phyloP scores from a whole-genome alignment of 2,888 invertebrate species.

The Oxytorus armatus region DNA sequence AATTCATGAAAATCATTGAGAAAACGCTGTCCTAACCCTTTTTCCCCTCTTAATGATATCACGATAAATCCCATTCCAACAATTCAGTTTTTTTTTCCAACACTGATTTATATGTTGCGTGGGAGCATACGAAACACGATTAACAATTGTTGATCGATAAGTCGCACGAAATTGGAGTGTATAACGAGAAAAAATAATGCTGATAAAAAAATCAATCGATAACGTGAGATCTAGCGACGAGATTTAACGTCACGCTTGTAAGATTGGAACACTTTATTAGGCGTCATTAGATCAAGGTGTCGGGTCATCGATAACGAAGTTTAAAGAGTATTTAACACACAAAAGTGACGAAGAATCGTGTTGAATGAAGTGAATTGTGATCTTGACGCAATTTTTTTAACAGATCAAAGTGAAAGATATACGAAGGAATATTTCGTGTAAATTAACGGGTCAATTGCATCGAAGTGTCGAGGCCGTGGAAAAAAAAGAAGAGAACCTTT shows the following conservation, averaged over 20 bases:
- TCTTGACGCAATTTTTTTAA: constrained; percentile 21
- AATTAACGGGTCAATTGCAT: constrained; percentile 27
- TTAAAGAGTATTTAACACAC: not conserved
- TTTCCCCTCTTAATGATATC: not conserved
- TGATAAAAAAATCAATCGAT: constrained; percentile 8
- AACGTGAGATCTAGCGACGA: constrained; percentile 6
- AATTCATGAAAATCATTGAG: no score
- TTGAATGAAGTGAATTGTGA: constrained; percentile 35
- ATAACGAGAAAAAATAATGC: not conserved
- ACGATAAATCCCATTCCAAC: not conserved
- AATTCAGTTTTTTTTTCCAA: not conserved
- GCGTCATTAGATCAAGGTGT: not conserved
- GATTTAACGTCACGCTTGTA: not conserved
- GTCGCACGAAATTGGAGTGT: not conserved
- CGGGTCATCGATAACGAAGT: not conserved
- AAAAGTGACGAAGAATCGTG: constrained; percentile 5
- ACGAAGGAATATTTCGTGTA: constrained; percentile 44
- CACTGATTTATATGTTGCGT: no score
- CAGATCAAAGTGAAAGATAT: constrained; percentile 36
- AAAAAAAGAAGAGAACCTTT: constrained; percentile 22
- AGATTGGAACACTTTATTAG: constrained; percentile 9
- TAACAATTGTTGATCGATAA: no score
- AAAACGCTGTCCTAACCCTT: no score
- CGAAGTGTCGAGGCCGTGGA: constrained; percentile 42
- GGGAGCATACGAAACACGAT: no score